Evolutionary conservation across 2,888 invertebrate genomes (phyloP), one percentile per base, ranked within the genome.

Genomic region (Cosmopolites sordidus): DNA sequence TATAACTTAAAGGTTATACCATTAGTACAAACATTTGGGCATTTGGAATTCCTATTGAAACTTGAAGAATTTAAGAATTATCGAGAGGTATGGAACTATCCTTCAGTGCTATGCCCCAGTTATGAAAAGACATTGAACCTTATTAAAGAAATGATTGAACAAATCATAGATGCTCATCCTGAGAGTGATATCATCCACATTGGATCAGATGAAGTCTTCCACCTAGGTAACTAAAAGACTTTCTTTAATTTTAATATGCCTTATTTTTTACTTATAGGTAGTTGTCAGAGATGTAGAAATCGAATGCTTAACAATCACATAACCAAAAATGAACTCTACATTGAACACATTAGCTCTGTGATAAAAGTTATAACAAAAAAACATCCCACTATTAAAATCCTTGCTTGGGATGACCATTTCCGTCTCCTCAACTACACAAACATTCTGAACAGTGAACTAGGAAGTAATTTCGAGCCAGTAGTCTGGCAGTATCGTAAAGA

Each of bases 401-500:
- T 92, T 11, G 83, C 89, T 68, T 92, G 91, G 91, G 90, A 91
- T 63, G 92, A 92, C 65, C 87, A 90, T 79, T 78, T 91, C 48
- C 75, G 88, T 16, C 71, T 76, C 6, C 77, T 84, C 27, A 74
- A 75, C 5, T 71, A 76, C 1, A 64, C 70, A 5, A 73, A 78
- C 49, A 76, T 82, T 60, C 64, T 69, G 43, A 68, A 18, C 16
- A 38, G 42, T 30, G 8, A 37, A 41, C 6, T 48, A 71, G 2
- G 76, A 74, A 74, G 78, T n/a, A 66, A 71, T 43, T 71, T 86
- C 0, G 81, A 85, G 63, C 83, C 83, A 0, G 84, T 88, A 0
- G 79, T 83, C n/a, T 88, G 88, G 88, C 80, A 83, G 51, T 88
- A 88, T 63, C 73, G 76, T 1, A 71, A 72, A 11, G 75, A 78